phyloP scores from a whole-genome alignment of 2,797 vertebrate species.

The Astyanax mexicanus region DNA sequence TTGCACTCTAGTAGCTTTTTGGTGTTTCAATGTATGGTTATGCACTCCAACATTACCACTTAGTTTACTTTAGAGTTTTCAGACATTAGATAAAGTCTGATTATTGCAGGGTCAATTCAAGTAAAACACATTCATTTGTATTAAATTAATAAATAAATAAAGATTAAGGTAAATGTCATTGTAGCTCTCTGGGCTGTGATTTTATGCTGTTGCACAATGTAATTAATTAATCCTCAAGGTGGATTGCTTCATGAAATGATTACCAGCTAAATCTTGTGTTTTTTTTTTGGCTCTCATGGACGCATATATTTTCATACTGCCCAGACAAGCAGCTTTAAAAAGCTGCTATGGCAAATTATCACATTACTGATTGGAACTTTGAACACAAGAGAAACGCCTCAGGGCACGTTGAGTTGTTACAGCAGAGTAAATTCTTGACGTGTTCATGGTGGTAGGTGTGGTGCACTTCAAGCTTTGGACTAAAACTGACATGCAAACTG shows the following conservation, averaged over 20 bases:
- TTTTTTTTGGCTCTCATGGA: no score
- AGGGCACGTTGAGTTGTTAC: background rate
- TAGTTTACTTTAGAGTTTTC: background rate
- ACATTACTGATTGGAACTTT: background rate
- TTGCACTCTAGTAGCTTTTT: background rate
- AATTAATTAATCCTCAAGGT: background rate
- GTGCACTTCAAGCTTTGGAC: background rate
- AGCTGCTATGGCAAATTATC: background rate
- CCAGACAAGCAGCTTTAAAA: background rate
- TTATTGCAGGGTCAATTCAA: background rate
- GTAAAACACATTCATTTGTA: background rate
- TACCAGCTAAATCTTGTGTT: background rate
- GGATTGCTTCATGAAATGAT: background rate
- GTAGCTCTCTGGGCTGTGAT: background rate
- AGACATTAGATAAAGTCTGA: background rate
- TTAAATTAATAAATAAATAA: background rate
- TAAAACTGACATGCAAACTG: background rate
- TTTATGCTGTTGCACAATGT: background rate
- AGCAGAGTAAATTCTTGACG: background rate
- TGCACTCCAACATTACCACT: background rate
- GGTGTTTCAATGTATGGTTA: no score
- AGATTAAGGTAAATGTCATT: background rate
- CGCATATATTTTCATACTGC: background rate
- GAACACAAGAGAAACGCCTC: background rate
- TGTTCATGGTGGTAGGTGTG: conserved; percentile 6